Evolutionary conservation across 1,140 invertebrate genomes (phyloP), one percentile per base, ranked within the genome.

Genomic region (Cotesia vestalis): DNA sequence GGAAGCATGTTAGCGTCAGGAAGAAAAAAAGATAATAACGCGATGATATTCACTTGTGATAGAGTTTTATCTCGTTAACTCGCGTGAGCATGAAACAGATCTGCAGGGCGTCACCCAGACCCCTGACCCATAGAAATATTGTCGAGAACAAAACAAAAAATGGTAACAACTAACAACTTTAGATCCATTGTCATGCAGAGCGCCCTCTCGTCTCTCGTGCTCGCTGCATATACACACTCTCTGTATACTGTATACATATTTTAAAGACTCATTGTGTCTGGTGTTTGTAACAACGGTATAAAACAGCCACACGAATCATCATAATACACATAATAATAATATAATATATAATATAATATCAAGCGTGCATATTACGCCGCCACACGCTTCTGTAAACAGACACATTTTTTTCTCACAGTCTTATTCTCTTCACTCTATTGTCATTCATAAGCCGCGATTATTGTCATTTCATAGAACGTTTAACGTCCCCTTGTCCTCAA

Each of bases 81-180:
- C 73, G 27, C 53, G 60, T 51, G 53, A 60, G 66, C 66, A 38
- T 72, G 64, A 73, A 71, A 73, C 74, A 73, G 71, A 76, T 76
- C 77, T 64, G 74, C 72, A 69, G 75, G 76, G 77, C 77, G 75
- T 79, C 79, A 80, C 81, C 80, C 80, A 72, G 80, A 82, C 79
- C 81, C 78, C 76, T 80, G 80, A 82, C 82, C 78, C 78, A 76
- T 69, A 14, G 57, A 71, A 27, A 66, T 46, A 67, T 62, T 27
- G 62, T 63, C 73, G 71, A n/a, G 57, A 72, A 70, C 60, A 72
- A 70, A 73, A 52, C 17, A 55, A 71, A 62, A 67, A 57, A 72
- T 72, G 55, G 64, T 69, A 66, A 66, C 67, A 61, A 52, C 63
- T 69, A 66, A 66, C 67, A 61, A 52, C 63, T 53, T 63, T 55